Base-by-base conservation (phyloP, 2,888 invertebrate genomes). In the Amaurobius ferox region DNA sequence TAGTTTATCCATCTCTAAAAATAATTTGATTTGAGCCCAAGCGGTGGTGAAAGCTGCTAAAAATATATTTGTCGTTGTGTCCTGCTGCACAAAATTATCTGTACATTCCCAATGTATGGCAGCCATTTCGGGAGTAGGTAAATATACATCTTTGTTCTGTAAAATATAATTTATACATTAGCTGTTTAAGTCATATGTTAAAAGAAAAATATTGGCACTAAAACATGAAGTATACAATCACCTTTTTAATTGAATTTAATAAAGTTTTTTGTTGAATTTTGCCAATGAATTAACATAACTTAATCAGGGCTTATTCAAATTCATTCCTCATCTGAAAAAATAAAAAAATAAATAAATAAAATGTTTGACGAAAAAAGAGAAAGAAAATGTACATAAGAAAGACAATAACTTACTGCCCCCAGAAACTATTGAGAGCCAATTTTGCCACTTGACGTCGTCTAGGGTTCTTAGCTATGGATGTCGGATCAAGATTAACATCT, bases 321-420 rank as follows among this genome's bases (percentile, higher is more conserved):
- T 61, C 72, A 72, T 55, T n/a, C 55, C 72, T 30, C 30, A 72
- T 30, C 67, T 67, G 3, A 16, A 67, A 67, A n/a, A 67, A 35
- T 35, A 35, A 23, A 67, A n/a, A 19, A n/a, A 67, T 67, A 1
- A 35, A 23, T 1, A 35, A 1, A 5, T 67, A 5, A 5, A 23
- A 6, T n/a, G n/a, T 11, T 13, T 0, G 9, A 35, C 32, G n/a
- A 67, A n/a, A 3, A 13, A 9, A 35, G 2, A n/a, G 26, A 26
- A 23, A 26, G 26, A 62, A 23, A 13, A 62, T 62, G 13, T 23
- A 11, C 6, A 67, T 1, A 67, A n/a, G n/a, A 19, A 6, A 16
- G 9, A n/a, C 19, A 35, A 32, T 67, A 16, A 67, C 6, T 13
- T 67, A 67, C 32, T 23, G 1, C 19, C 72, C 55, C 32, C 61